Evolutionary conservation across 2,888 invertebrate species (phyloP).

Genomic region (Quadroppia sp.): DNA sequence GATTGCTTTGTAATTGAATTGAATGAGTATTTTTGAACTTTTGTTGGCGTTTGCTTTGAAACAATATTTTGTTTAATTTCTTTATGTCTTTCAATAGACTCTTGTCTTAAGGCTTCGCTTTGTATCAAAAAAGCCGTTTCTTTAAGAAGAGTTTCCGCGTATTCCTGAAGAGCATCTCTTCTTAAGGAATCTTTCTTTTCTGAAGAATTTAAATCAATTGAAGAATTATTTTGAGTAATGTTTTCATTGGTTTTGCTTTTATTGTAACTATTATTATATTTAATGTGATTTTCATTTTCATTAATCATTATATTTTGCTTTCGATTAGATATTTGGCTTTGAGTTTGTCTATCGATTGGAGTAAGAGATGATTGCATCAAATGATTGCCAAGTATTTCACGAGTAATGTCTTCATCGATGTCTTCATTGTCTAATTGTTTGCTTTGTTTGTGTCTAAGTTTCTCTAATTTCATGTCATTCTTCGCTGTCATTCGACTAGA

Average conservation of each 20-base stretch:
- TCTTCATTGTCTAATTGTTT: not conserved
- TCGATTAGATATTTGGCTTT: no score
- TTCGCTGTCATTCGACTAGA: not conserved
- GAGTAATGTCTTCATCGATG: not conserved
- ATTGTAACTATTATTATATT: not conserved
- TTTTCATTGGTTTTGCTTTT: no score
- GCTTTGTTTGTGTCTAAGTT: not conserved
- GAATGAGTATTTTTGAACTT: not conserved
- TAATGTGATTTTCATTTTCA: no score
- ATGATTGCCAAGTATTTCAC: no score
- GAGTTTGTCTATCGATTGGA: not conserved
- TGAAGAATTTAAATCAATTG: not conserved
- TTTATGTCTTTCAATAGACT: not conserved
- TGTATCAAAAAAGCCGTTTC: slow-evolving; percentile 34
- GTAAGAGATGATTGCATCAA: not conserved
- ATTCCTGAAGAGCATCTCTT: slow-evolving; percentile 31
- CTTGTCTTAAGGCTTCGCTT: slow-evolving; percentile 31
- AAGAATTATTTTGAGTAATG: not conserved
- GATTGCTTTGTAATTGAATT: no score
- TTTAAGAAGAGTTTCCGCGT: slow-evolving; percentile 34
- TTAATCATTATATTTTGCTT: no score
- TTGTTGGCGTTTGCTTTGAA: not conserved
- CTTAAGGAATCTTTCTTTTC: not conserved
- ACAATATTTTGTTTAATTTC: not conserved
- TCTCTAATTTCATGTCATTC: not conserved